These are phyloP conservation scores for Achlya flavicornis DNA, from an alignment of 2,888 invertebrate genomes.

Conservation along the genomic window DNA sequence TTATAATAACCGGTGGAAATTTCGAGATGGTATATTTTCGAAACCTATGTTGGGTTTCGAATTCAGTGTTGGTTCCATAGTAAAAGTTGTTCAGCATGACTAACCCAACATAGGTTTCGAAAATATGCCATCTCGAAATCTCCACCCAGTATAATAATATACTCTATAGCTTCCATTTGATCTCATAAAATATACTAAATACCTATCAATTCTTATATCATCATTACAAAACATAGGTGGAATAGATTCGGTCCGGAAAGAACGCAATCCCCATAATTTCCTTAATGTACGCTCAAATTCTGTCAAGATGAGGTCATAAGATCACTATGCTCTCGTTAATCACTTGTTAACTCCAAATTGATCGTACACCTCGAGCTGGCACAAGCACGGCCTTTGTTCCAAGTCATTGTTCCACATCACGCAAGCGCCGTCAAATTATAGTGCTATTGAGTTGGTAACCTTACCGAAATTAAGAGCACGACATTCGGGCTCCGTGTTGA, in stretches of 20 bases:
- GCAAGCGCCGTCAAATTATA: conserved; percentile 47
- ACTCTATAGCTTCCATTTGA: no score
- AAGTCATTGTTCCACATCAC: conserved; percentile 52
- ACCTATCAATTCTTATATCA: no score
- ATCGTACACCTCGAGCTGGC: conserved; percentile 30
- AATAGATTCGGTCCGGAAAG: neutral
- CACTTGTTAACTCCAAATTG: conserved; percentile 46
- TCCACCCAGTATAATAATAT: no score
- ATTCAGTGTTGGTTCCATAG: no score
- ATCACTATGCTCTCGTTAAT: conserved; percentile 45
- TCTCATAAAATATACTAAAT: no score
- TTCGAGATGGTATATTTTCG: no score
- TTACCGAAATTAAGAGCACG: conserved; percentile 66
- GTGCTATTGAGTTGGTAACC: conserved; percentile 56
- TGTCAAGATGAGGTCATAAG: conserved; percentile 50
- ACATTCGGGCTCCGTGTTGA: conserved; percentile 41
- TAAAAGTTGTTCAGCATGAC: no score
- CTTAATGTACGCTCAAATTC: conserved; percentile 31
- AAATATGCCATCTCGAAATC: no score
- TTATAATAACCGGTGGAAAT: no score
- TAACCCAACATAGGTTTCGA: no score
- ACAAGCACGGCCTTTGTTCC: conserved; percentile 44
- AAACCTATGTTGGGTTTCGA: no score
- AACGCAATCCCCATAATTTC: conserved; percentile 4
- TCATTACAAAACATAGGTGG: no score